Conservation (phyloP, 2,888 invertebrate genomes). For the Lobophora halterata region DNA sequence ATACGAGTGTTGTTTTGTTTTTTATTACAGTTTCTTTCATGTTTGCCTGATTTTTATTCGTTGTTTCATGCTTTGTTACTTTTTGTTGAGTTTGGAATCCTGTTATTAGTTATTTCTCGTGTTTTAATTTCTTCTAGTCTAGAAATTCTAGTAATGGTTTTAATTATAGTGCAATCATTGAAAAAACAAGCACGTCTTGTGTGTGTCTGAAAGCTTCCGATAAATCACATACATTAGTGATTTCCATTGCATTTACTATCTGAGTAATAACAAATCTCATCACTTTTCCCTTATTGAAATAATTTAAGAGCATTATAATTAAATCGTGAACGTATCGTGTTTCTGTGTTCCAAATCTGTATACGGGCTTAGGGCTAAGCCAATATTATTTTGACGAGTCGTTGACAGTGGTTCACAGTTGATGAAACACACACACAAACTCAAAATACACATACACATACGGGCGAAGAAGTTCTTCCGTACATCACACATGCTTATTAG, state of each 20-base stretch:
- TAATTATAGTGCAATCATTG: slow-evolving; percentile 63
- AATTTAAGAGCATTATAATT: slow-evolving; percentile 43
- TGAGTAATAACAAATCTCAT: slow-evolving; percentile 9
- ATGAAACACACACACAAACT: slow-evolving; percentile 68
- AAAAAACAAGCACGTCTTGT: slow-evolving; percentile 52
- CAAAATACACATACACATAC: slow-evolving; percentile 44
- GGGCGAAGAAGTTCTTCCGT: slow-evolving; percentile 35
- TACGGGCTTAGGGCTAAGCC: slow-evolving; percentile 67
- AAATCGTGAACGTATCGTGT: slow-evolving; percentile 68
- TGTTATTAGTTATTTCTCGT: slow-evolving; percentile 23
- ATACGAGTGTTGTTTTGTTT: slow-evolving; percentile 53
- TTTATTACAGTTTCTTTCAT: slow-evolving; percentile 36
- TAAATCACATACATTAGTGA: slow-evolving; percentile 34
- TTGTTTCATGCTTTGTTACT: slow-evolving; percentile 22
- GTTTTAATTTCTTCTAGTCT: slow-evolving; percentile 33
- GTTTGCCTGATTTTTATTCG: slow-evolving; percentile 21
- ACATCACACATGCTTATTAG: slow-evolving; percentile 40
- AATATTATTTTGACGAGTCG: slow-evolving; percentile 80
- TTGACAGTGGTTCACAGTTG: slow-evolving; percentile 78
- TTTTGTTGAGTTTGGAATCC: slow-evolving; percentile 16
- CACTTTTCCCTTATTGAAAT: slow-evolving; percentile 28
- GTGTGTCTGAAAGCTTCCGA: slow-evolving; percentile 46
- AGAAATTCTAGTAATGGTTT: slow-evolving; percentile 51
- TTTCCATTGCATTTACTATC: slow-evolving; percentile 4
- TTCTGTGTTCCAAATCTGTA: slow-evolving; percentile 58